Conservation (phyloP, 2,797 vertebrate species). For the Chaetodon trifasciatus region DNA sequence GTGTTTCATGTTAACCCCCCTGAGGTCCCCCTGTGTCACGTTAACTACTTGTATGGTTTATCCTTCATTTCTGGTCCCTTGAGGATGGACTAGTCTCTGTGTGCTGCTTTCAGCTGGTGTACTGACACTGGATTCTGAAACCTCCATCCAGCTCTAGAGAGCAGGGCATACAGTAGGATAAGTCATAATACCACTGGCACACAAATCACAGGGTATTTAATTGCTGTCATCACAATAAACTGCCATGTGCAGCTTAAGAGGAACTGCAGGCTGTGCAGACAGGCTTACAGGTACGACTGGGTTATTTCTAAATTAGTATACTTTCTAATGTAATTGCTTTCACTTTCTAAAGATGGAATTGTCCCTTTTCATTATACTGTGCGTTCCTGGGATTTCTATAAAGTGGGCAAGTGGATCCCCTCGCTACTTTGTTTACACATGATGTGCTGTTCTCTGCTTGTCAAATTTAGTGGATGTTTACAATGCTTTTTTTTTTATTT, state of each 20-base stretch:
- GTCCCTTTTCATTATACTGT: slow-evolving; percentile 59
- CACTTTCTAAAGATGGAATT: slow-evolving; percentile 67
- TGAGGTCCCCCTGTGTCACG: slow-evolving; percentile 48
- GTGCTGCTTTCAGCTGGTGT: slow-evolving; percentile 43
- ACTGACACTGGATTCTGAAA: slow-evolving; percentile 54
- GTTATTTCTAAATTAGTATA: slow-evolving; percentile 79
- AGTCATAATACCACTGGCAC: slow-evolving; percentile 75
- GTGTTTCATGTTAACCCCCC: slow-evolving; percentile 51
- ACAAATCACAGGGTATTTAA: slow-evolving; percentile 81
- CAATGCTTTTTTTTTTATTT: slow-evolving; percentile 11
- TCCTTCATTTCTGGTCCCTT: slow-evolving; percentile 57
- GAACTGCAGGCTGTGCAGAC: slow-evolving; percentile 62
- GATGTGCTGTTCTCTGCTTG: slow-evolving; percentile 17
- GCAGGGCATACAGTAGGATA: slow-evolving; percentile 61
- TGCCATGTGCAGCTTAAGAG: slow-evolving; percentile 75
- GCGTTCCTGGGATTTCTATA: slow-evolving; percentile 44
- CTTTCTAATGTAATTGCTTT: slow-evolving; percentile 81
- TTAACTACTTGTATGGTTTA: slow-evolving; percentile 70
- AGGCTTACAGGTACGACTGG: slow-evolving; percentile 77
- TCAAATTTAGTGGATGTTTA: slow-evolving; percentile 41
- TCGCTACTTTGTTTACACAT: slow-evolving; percentile 36
- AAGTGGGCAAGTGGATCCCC: slow-evolving; percentile 17
- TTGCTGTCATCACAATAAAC: slow-evolving; percentile 80
- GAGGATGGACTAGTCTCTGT: slow-evolving; percentile 52
- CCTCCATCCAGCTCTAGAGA: slow-evolving; percentile 52